A percentile compares a stretch with the other conserved stretches of the same genome.
These are phyloP conservation scores for Hemaris fuciformis DNA, from an alignment of 2,888 invertebrate genomes.

Conservation along the genomic window DNA sequence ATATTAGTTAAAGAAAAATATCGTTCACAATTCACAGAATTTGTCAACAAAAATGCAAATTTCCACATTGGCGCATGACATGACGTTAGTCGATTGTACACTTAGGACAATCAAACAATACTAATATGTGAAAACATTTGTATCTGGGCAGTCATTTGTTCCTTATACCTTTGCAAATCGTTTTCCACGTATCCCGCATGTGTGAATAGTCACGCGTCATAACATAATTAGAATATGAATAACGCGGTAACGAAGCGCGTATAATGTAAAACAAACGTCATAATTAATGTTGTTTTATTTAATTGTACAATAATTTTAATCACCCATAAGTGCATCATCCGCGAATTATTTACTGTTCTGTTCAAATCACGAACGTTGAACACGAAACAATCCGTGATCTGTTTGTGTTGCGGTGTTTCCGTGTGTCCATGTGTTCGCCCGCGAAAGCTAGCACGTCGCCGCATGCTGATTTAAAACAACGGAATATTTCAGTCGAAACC, in stretches of 20 bases:
- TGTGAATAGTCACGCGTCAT: conserved; percentile 6
- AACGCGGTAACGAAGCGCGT: conserved; percentile 30
- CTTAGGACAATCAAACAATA: background rate
- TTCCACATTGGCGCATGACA: too few relatives aligned
- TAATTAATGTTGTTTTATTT: background rate
- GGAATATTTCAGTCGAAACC: conserved; percentile 46
- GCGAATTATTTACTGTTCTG: conserved; percentile 8
- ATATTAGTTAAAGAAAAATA: too few relatives aligned
- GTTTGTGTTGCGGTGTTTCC: conserved; percentile 38
- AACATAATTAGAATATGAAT: background rate
- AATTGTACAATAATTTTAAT: conserved; percentile 8
- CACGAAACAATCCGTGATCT: conserved; percentile 50
- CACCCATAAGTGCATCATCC: conserved; percentile 3
- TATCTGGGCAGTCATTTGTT: background rate
- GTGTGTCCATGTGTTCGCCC: conserved; percentile 26
- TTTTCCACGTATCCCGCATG: background rate
- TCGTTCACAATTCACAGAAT: too few relatives aligned
- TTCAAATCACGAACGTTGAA: conserved; percentile 11
- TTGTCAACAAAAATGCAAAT: too few relatives aligned
- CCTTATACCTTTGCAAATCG: background rate
- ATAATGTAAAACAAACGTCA: conserved; percentile 34
- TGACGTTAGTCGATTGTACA: background rate
- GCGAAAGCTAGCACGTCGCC: conserved; percentile 59
- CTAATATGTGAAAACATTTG: background rate
- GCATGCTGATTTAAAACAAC: conserved; percentile 54